Evolutionary conservation across 2,797 vertebrate genomes (phyloP).

Genomic region (Microchirus variegatus): DNA sequence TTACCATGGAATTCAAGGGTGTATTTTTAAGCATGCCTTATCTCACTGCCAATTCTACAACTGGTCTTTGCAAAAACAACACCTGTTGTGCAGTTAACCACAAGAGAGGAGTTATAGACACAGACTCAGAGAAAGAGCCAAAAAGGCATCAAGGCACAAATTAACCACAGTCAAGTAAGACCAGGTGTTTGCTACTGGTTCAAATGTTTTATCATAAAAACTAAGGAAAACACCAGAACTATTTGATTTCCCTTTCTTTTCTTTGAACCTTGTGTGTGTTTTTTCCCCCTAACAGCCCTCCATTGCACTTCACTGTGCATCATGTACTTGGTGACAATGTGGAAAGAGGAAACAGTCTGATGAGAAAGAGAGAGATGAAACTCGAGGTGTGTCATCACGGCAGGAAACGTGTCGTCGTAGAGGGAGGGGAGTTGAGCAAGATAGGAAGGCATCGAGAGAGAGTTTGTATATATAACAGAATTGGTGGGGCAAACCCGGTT

Average conservation of each 20-base stretch:
- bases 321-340: background rate
- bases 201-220: background rate
- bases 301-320: background rate
- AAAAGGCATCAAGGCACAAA: background rate
- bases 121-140: conserved; percentile 4
- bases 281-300: background rate
- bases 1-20: background rate
- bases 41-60: background rate
- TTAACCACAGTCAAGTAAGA: background rate
- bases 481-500: background rate
- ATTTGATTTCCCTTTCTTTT: background rate
- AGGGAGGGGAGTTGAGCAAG: conserved; percentile 21
- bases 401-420: conserved; percentile 58
- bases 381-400: conserved; percentile 19
- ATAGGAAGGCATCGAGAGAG: background rate
- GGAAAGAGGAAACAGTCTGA: conserved; percentile 21
- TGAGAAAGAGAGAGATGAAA: conserved; percentile 11
- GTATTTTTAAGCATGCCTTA: background rate
- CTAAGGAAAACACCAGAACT: background rate
- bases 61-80: background rate
- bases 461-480: conserved; percentile 11
- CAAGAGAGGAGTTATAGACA: background rate
- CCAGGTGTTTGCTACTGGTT: background rate
- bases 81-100: conserved; percentile 1
- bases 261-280: background rate